Percentiles rank a stretch among this genome's conserved stretches.
phyloP scores from a whole-genome alignment of 2,113 vertebrate species.

The Geococcyx californianus region DNA sequence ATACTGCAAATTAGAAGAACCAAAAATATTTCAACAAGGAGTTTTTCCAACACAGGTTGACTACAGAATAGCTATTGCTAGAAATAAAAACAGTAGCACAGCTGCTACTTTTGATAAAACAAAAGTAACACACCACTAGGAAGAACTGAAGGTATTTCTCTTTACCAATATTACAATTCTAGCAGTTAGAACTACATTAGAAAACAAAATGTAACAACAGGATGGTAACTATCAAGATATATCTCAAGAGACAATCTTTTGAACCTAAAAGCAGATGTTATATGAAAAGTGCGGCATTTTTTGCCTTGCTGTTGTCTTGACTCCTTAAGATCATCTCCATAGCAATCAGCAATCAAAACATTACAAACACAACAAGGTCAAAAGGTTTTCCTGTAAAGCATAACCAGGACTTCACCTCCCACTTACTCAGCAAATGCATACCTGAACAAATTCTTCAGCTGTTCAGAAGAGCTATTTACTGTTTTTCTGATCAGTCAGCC shows the following conservation, averaged over 20 bases:
- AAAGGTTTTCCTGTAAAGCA: slow-evolving; percentile 32
- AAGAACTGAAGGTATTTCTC: background rate
- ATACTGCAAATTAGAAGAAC: background rate
- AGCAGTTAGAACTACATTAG: background rate
- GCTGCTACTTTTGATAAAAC: background rate
- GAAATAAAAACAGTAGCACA: background rate
- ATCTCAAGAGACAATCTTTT: background rate
- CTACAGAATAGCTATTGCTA: background rate
- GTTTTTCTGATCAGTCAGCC: background rate
- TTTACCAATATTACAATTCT: background rate
- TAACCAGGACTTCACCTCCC: slow-evolving; percentile 66
- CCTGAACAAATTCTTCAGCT: slow-evolving; percentile 50
- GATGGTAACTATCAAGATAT: background rate
- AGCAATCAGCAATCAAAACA: slow-evolving; percentile 65
- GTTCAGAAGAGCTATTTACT: slow-evolving; percentile 20
- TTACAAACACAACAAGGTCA: slow-evolving; percentile 42
- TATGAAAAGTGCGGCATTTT: background rate
- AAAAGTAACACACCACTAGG: accelerated
- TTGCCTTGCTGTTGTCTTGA: slow-evolving; percentile 17
- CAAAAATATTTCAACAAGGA: background rate
- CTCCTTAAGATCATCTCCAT: slow-evolving; percentile 62
- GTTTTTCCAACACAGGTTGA: background rate
- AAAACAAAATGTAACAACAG: background rate
- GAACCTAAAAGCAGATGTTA: background rate
- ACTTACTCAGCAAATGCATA: slow-evolving; percentile 47